Base-by-base conservation (phyloP, 2,797 vertebrate species). In the Poeciliopsis turneri region DNA sequence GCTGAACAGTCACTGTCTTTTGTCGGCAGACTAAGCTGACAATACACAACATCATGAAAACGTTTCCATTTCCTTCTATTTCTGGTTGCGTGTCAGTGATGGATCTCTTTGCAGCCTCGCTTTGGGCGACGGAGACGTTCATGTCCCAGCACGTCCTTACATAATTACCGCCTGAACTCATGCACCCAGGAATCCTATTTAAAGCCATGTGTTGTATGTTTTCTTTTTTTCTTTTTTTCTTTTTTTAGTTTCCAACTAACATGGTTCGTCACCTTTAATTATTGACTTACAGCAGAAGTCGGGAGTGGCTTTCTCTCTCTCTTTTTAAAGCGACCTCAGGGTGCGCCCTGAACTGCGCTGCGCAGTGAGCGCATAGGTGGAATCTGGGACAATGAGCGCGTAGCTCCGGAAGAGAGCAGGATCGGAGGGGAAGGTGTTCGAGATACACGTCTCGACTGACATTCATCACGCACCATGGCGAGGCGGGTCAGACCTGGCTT, bases 401-500 rank as follows among this genome's bases (percentile, higher is more conserved):
- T 89, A 92, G 86, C 79, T 76, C 82, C 85, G 72, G 83, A 83
- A 80, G 41, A 86, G 83, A 76, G 33, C 86, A 77, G 77, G 72
- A 46, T 23, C 76, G 33, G 74, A 7, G 70, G 13, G 13, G 18
- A 30, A 25, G 2, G 23, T 10, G 71, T 39, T 0, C 15, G 66
- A 2, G 51, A 57, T 25, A 12, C 10, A 72, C 39, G 49, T 41
- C 1, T 47, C 20, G 4, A 39, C 53, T 36, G 2, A 0, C 36
- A 59, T 41, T 28, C 28, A 6, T 3, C 11, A 1, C 28, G 12
- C 30, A 94, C 9, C 0, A 98, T 99, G 97, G 94, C 93, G 66
- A 93, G 87, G 39, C 94, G 96, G 61, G 91, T 93, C 78, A 95
- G 95, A 75, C 93, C 94, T 2, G 97, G 97, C 41, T 99, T 97